Percentiles rank a stretch among this genome's conserved stretches.
These are phyloP conservation scores for Periphyllus acericola DNA, from an alignment of 2,888 invertebrate genomes.

Conservation along the genomic window DNA sequence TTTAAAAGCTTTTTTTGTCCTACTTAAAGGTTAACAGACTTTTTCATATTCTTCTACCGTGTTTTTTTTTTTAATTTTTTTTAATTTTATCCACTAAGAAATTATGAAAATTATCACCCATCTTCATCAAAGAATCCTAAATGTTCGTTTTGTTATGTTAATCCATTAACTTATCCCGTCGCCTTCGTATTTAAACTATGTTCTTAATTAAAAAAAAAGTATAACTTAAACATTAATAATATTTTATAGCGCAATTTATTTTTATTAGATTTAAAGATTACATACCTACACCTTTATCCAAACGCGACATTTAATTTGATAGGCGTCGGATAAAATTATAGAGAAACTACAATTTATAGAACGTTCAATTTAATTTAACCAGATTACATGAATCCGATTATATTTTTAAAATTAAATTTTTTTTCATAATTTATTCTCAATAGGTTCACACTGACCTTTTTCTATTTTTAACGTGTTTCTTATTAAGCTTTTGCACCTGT, in stretches of 20 bases:
- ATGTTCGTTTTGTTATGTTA: conserved; percentile 13
- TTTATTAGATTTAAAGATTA: background rate
- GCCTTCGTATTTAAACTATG: conserved; percentile 1
- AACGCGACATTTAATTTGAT: background rate
- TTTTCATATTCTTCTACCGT: background rate
- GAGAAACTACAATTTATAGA: background rate
- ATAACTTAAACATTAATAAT: background rate
- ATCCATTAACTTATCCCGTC: background rate
- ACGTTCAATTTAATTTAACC: background rate
- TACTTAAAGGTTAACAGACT: background rate
- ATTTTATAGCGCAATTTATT: background rate
- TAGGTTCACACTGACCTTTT: background rate
- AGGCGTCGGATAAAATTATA: background rate
- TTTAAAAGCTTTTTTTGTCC: conserved; percentile 2
- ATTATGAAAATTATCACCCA: conserved; percentile 30
- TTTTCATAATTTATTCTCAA: background rate
- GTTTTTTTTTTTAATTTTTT: conserved; percentile 4
- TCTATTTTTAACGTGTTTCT: background rate
- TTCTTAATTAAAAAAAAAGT: conserved; percentile 33
- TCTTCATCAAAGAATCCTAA: conserved; percentile 32
- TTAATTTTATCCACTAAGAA: background rate
- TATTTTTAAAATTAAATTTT: background rate
- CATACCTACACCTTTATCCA: background rate
- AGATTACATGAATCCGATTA: background rate
- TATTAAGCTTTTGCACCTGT: background rate